These are phyloP conservation scores for Prunella himalayana DNA, from an alignment of 2,113 vertebrate genomes.

Conservation along the genomic window DNA sequence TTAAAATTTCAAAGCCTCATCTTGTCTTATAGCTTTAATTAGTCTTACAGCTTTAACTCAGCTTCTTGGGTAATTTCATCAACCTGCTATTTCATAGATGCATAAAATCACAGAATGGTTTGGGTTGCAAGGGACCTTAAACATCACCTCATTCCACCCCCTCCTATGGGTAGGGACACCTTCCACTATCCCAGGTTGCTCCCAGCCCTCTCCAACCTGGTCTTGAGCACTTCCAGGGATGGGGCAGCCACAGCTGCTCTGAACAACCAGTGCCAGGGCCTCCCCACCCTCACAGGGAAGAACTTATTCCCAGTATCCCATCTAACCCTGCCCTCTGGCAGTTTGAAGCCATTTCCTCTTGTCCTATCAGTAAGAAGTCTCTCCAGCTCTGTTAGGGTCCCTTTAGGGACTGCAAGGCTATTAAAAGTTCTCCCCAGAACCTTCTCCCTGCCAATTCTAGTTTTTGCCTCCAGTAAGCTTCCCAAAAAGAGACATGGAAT, in stretches of 20 bases:
- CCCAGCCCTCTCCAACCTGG: not conserved
- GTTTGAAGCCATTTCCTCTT: not conserved
- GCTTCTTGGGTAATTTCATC: not conserved
- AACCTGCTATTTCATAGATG: not conserved
- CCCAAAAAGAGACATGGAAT: not conserved
- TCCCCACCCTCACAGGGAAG: not conserved
- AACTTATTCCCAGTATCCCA: not conserved
- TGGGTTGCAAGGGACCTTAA: not conserved
- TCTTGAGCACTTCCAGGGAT: not conserved
- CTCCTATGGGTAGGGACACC: not conserved
- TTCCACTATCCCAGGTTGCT: not conserved
- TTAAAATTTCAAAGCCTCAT: constrained; percentile 46
- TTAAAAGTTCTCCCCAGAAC: not conserved
- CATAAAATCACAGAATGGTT: not conserved
- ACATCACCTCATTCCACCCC: not conserved
- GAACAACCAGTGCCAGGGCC: not conserved
- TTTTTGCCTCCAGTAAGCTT: not conserved
- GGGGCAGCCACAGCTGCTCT: not conserved
- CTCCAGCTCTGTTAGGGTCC: not conserved
- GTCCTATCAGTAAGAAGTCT: not conserved
- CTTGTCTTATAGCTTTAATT: constrained; percentile 14
- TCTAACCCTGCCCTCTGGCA: not conserved
- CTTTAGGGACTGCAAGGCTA: not conserved
- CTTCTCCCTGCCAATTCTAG: not conserved
- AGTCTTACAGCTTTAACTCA: not conserved